Conservation (phyloP, 2,888 invertebrate species). For the Thalpophila matura region DNA sequence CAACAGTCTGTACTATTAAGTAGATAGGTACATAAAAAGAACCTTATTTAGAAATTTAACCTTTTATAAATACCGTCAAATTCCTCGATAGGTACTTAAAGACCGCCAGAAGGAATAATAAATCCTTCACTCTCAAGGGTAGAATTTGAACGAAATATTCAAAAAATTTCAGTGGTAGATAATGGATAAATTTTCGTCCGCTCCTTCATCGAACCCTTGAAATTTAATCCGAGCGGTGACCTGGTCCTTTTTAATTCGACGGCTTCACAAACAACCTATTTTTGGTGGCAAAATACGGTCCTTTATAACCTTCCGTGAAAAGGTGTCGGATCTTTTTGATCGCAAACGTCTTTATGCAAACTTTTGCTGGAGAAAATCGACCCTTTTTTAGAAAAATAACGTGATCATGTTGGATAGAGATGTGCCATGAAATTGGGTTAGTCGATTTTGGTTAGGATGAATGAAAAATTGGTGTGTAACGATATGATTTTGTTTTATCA, state of each 20-base stretch:
- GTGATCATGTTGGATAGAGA: slow-evolving; percentile 27
- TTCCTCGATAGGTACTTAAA: slow-evolving; percentile 15
- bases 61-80: slow-evolving; percentile 31
- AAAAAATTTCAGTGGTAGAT: slow-evolving; percentile 30
- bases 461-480: background rate
- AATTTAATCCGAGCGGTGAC: slow-evolving; percentile 69
- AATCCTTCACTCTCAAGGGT: slow-evolving; percentile 21
- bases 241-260: slow-evolving; percentile 68
- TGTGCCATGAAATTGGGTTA: slow-evolving; percentile 32
- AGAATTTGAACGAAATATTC: slow-evolving; percentile 32
- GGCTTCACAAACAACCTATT: slow-evolving; percentile 66
- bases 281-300: slow-evolving; percentile 59
- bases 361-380: slow-evolving; percentile 46
- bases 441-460: background rate
- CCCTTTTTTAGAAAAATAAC: slow-evolving; percentile 39
- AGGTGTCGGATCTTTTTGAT: slow-evolving; percentile 63
- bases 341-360: slow-evolving; percentile 59
- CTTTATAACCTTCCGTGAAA: slow-evolving; percentile 61
- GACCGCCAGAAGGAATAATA: slow-evolving; percentile 31
- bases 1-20: background rate
- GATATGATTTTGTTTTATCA: background rate
- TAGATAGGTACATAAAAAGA: background rate
- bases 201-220: slow-evolving; percentile 58
- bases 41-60: background rate
- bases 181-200: slow-evolving; percentile 30